Percentiles rank a stretch among this genome's conserved stretches.
Evolutionary conservation across 2,797 vertebrate species (phyloP).

Genomic region (Silurus lanzhouensis): DNA sequence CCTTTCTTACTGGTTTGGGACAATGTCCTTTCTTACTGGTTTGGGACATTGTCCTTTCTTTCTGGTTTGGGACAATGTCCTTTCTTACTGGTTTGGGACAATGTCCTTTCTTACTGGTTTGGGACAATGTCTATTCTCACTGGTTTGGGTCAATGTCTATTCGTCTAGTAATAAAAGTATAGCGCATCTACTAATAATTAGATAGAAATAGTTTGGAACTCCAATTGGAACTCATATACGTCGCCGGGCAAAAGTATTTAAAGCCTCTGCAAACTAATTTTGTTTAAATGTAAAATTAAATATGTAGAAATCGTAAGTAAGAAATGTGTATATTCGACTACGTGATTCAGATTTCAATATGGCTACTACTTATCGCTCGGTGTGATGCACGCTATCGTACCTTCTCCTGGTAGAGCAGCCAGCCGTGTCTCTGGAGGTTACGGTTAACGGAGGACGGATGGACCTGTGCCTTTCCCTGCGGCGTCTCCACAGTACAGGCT

Average conservation of each 20-base stretch:
- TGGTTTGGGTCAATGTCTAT: too few species aligned
- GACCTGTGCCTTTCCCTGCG: constrained; percentile 92
- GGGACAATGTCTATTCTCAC: too few species aligned
- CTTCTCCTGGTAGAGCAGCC: constrained; percentile 98
- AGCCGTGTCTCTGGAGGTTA: constrained; percentile 88
- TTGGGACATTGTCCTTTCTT: too few species aligned
- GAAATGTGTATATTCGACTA: too few species aligned
- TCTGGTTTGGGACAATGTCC: too few species aligned
- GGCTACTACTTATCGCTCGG: not conserved
- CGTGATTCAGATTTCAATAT: not conserved
- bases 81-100: too few species aligned
- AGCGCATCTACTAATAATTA: too few species aligned
- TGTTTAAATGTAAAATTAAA: not conserved
- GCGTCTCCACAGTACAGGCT: constrained; percentile 88
- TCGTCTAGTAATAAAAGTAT: too few species aligned
- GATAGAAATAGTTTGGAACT: too few species aligned
- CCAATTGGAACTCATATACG: not conserved
- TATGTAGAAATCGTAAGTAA: not conserved
- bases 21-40: too few species aligned
- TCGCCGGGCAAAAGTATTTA: not conserved
- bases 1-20: too few species aligned
- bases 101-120: too few species aligned
- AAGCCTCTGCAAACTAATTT: not conserved
- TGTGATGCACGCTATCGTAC: constrained; percentile 36
- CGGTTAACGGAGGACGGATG: constrained; percentile 96